A percentile compares a stretch with the other conserved stretches of the same genome.
Evolutionary conservation across 64 coral and sea anemone genomes (phyloP).

Genomic region (Acropora tenuis): DNA sequence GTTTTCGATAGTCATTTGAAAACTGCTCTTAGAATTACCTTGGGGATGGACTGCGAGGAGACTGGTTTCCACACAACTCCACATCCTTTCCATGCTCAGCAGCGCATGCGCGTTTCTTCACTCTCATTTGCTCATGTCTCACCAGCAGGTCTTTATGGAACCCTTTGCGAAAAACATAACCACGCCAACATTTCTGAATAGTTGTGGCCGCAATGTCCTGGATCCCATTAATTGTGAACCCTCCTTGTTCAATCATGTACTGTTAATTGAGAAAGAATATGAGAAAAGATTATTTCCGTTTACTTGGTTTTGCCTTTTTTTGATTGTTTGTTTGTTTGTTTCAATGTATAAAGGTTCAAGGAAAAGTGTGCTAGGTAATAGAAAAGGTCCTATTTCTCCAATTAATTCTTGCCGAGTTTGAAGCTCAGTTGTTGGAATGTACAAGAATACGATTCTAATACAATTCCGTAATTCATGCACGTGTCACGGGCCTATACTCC

Average conservation of each 20-base stretch:
- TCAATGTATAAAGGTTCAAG: too few species aligned
- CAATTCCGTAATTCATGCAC: too few species aligned
- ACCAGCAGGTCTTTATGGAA: constrained; percentile 70
- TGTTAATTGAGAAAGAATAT: constrained; percentile 3
- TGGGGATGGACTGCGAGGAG: constrained; percentile 17
- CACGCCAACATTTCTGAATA: constrained; percentile 82
- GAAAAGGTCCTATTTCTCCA: too few species aligned
- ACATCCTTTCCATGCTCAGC: not conserved
- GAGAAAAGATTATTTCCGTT: not conserved
- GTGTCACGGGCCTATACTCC: too few species aligned
- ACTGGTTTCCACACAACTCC: constrained; percentile 10
- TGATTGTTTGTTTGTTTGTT: not conserved
- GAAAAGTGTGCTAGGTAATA: too few species aligned
- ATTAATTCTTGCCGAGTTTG: too few species aligned
- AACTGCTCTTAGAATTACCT: not conserved
- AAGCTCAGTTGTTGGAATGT: too few species aligned
- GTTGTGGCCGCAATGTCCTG: constrained; percentile 81
- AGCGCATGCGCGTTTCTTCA: constrained; percentile 47
- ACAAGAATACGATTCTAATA: too few species aligned
- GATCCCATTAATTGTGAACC: constrained; percentile 80
- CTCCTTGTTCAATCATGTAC: constrained; percentile 89
- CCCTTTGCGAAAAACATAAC: constrained; percentile 66
- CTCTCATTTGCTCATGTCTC: constrained; percentile 50
- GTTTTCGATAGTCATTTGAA: too few species aligned
- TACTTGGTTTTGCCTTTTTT: not conserved